phyloP scores from a whole-genome alignment of 2,888 invertebrate species.

The Agrilus biguttatus region DNA sequence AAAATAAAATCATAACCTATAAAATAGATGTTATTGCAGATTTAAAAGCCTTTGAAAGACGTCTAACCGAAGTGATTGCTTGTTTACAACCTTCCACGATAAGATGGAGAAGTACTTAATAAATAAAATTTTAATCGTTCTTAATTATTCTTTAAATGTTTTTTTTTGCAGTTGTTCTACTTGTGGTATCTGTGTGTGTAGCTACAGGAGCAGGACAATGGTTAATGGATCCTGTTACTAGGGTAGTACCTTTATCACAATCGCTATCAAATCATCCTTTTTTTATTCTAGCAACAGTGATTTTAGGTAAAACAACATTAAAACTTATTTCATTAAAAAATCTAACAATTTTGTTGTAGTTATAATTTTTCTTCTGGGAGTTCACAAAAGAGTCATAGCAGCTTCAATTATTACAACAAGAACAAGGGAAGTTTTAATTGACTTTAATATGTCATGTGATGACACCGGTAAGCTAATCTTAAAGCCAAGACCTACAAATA shows the following conservation, averaged over 20 bases:
- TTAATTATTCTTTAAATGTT: background rate
- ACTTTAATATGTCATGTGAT: constrained; percentile 98
- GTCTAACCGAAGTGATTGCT: constrained; percentile 92
- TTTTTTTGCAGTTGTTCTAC: constrained; percentile 58
- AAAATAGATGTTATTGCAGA: constrained; percentile 47
- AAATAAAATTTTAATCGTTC: background rate
- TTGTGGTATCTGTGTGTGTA: constrained; percentile 76
- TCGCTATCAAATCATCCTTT: constrained; percentile 89
- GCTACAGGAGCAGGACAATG: constrained; percentile 93
- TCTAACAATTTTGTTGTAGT: constrained; percentile 36
- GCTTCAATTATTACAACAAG: constrained; percentile 90
- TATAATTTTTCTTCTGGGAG: constrained; percentile 77
- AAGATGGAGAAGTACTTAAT: constrained; percentile 82
- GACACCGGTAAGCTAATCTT: constrained; percentile 91
- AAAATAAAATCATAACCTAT: constrained; percentile 23
- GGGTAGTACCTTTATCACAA: constrained; percentile 80
- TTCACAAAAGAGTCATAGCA: constrained; percentile 91
- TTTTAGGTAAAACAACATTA: constrained; percentile 44
- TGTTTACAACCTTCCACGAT: constrained; percentile 88
- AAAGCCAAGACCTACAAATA: constrained; percentile 62
- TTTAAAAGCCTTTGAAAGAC: constrained; percentile 93
- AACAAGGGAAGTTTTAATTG: constrained; percentile 76
- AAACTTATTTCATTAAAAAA: no score
- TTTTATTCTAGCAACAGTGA: constrained; percentile 76
- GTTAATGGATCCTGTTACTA: constrained; percentile 86